These are phyloP conservation scores for Agrotis ipsilon DNA, from an alignment of 2,888 invertebrate genomes.

Conservation along the genomic window DNA sequence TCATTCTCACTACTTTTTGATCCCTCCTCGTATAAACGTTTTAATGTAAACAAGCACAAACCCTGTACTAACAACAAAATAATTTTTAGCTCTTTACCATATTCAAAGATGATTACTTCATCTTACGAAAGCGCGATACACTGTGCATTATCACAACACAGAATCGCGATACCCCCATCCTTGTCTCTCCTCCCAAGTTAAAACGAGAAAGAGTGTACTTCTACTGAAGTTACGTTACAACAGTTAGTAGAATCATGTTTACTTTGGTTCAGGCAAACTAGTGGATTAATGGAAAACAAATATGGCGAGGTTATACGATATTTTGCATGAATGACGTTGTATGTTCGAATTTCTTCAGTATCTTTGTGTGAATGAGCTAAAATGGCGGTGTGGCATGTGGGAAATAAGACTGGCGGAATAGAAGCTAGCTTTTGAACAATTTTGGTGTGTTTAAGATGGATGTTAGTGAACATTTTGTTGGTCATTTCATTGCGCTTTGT, in stretches of 20 bases:
- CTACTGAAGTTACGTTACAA: constrained; percentile 64
- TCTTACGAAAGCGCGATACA: constrained; percentile 39
- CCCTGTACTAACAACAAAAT: constrained; percentile 21
- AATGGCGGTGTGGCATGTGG: constrained; percentile 9
- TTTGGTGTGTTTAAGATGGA: constrained; percentile 7
- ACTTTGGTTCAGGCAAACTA: constrained; percentile 71
- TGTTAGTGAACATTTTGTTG: constrained; percentile 1
- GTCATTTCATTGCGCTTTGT: constrained; percentile 9
- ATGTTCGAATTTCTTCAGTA: constrained; percentile 58
- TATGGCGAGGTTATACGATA: constrained; percentile 69
- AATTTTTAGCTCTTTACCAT: constrained; percentile 44
- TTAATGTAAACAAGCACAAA: constrained; percentile 14
- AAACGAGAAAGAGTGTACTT: constrained; percentile 42
- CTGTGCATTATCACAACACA: constrained; percentile 58
- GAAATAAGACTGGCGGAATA: constrained; percentile 6
- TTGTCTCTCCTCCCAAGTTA: constrained; percentile 25
- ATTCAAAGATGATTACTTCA: constrained; percentile 62
- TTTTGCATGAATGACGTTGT: constrained; percentile 58
- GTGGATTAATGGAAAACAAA: constrained; percentile 78
- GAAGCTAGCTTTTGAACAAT: constrained; percentile 19
- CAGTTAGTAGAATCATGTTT: constrained; percentile 64
- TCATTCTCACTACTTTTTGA: too few relatives aligned
- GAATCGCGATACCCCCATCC: constrained; percentile 35
- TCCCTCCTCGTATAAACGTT: too few relatives aligned
- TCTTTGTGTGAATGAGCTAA: constrained; percentile 33